Percentiles rank a stretch among this genome's conserved stretches.
Evolutionary conservation across 2,888 invertebrate genomes (phyloP).

Genomic region (Tinea semifulvella): DNA sequence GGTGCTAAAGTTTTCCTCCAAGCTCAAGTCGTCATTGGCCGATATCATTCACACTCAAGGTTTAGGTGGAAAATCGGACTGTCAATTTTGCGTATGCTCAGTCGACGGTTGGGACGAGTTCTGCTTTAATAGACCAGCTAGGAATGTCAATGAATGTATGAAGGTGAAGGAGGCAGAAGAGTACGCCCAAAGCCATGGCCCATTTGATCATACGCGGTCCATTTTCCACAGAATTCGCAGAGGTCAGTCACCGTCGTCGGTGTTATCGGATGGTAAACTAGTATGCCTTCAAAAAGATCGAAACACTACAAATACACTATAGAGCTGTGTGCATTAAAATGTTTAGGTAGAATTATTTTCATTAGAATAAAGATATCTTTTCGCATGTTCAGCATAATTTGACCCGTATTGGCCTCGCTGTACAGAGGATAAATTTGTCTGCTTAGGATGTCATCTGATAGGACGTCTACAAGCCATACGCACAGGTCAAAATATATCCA

Average conservation of each 20-base stretch:
- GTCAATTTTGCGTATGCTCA: conserved; percentile 45
- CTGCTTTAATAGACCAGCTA: conserved; percentile 40
- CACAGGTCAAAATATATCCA: no score
- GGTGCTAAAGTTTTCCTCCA: conserved; percentile 27
- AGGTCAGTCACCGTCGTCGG: conserved; percentile 10
- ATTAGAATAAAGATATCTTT: no score
- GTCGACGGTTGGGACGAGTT: conserved; percentile 37
- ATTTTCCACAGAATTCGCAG: conserved; percentile 24
- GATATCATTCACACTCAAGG: not conserved
- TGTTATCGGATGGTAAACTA: no score
- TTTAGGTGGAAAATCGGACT: conserved; percentile 28
- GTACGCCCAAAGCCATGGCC: conserved; percentile 24
- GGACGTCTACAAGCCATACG: no score
- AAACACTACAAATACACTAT: no score
- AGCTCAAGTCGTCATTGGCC: not conserved
- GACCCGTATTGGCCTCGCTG: no score
- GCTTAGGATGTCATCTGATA: no score
- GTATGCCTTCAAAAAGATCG: no score
- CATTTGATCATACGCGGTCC: conserved; percentile 32
- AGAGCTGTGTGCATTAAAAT: no score
- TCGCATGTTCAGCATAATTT: no score
- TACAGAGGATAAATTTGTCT: no score
- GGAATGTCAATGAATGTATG: conserved; percentile 46
- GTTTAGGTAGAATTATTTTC: no score
- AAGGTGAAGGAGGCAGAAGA: conserved; percentile 26